Conservation (phyloP, 2,797 vertebrate species). For the Chiloscyllium punctatum region DNA sequence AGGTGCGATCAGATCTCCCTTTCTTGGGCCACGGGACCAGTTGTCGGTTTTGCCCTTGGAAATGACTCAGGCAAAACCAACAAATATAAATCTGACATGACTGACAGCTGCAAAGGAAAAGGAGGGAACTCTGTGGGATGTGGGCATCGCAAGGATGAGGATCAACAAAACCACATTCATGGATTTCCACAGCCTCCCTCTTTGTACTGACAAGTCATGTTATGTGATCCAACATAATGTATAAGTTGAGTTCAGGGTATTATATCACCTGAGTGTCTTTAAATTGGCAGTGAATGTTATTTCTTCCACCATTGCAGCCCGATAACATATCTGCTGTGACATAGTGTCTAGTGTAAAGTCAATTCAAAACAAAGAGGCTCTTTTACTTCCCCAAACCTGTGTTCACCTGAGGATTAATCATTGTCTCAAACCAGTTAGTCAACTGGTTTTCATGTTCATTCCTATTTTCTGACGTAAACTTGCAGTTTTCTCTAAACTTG, state of each 20-base stretch:
- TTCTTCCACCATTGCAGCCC: not conserved
- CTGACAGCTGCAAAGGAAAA: not conserved
- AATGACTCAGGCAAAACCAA: not conserved
- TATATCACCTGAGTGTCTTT: not conserved
- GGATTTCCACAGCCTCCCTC: not conserved
- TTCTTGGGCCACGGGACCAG: not conserved
- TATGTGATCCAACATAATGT: not conserved
- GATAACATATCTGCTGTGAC: not conserved
- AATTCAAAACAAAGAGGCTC: constrained; percentile 11
- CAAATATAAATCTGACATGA: constrained; percentile 6
- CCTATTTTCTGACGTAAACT: not conserved
- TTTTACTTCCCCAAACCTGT: not conserved
- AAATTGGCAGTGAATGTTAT: not conserved
- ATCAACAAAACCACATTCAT: not conserved
- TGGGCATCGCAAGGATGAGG: not conserved
- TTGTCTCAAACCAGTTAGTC: not conserved
- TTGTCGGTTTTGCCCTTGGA: not conserved
- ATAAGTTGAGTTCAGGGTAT: not conserved
- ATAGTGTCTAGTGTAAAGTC: not conserved
- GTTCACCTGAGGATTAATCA: not conserved
- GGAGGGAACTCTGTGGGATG: constrained; percentile 18
- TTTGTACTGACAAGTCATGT: not conserved
- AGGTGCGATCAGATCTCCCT: too few relatives aligned
- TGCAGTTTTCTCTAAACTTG: not conserved
- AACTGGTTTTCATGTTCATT: not conserved